These are phyloP conservation scores for Empidonax alnorum DNA, from an alignment of 2,113 vertebrate genomes.

Conservation along the genomic window DNA sequence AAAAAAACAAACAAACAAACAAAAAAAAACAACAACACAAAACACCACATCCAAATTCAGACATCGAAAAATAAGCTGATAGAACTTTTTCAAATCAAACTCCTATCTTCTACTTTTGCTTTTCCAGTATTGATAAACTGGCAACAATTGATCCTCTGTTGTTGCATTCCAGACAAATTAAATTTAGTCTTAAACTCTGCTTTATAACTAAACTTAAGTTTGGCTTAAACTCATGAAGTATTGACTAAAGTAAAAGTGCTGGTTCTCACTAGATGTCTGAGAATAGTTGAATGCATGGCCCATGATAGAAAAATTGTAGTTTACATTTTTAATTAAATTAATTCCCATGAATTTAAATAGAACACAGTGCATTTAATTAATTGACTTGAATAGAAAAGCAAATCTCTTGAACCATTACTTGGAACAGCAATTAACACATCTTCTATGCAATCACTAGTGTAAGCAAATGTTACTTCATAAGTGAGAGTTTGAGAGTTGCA, in stretches of 20 bases:
- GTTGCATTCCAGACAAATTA: neutral
- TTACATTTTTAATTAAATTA: slow-evolving; percentile 6
- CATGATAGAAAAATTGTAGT: neutral
- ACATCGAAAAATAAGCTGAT: neutral
- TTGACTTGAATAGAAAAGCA: neutral
- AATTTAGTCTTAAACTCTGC: neutral
- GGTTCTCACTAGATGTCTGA: neutral
- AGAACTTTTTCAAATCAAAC: neutral
- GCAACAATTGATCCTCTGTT: neutral
- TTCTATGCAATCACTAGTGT: neutral
- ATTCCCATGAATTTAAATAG: slow-evolving; percentile 9
- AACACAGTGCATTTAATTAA: neutral
- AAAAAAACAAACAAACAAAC: neutral
- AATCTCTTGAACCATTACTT: neutral
- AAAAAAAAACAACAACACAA: too few species aligned
- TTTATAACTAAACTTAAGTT: neutral
- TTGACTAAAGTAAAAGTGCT: neutral
- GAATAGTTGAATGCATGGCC: neutral
- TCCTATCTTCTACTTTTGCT: neutral
- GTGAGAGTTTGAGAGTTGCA: neutral
- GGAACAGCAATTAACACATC: neutral
- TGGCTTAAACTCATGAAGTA: neutral
- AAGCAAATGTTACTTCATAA: neutral
- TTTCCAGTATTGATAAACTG: neutral
- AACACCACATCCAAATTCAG: neutral